Evolutionary conservation across 2,797 vertebrate genomes (phyloP).

Genomic region (Gymnothorax reevesii): DNA sequence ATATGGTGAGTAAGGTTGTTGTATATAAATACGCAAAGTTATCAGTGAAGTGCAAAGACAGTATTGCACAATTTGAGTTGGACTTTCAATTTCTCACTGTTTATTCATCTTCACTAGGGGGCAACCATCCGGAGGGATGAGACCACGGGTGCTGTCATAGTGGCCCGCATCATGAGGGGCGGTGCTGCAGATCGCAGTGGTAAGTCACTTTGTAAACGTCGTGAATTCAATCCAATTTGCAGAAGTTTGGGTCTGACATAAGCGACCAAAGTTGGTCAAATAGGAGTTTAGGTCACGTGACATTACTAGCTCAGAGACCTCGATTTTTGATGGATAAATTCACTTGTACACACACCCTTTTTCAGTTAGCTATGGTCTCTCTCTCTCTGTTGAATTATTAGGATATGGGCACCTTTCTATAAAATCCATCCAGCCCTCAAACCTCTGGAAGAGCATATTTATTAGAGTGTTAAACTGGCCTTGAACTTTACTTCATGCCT

Average conservation of each 20-base stretch:
- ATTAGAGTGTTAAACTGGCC: too few species aligned
- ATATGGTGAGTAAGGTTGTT: neutral
- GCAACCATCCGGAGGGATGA: slow-evolving; percentile 91
- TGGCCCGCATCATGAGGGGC: slow-evolving; percentile 92
- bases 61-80: neutral
- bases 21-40: slow-evolving; percentile 13
- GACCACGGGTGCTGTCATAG: slow-evolving; percentile 84
- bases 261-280: neutral
- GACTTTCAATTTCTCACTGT: neutral
- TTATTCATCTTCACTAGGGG: slow-evolving; percentile 67
- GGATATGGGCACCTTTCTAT: too few species aligned
- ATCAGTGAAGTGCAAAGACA: neutral
- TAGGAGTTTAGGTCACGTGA: neutral
- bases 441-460: too few species aligned
- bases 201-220: slow-evolving; percentile 54
- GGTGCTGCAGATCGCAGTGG: slow-evolving; percentile 92
- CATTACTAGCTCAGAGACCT: neutral
- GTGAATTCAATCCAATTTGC: neutral
- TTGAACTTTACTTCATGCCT: too few species aligned
- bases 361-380: too few species aligned
- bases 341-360: neutral
- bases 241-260: neutral
- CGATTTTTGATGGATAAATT: neutral
- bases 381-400: too few species aligned
- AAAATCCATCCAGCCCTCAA: too few species aligned